Base-by-base conservation (phyloP, 2,888 invertebrate species). In the Rutpela maculata region DNA sequence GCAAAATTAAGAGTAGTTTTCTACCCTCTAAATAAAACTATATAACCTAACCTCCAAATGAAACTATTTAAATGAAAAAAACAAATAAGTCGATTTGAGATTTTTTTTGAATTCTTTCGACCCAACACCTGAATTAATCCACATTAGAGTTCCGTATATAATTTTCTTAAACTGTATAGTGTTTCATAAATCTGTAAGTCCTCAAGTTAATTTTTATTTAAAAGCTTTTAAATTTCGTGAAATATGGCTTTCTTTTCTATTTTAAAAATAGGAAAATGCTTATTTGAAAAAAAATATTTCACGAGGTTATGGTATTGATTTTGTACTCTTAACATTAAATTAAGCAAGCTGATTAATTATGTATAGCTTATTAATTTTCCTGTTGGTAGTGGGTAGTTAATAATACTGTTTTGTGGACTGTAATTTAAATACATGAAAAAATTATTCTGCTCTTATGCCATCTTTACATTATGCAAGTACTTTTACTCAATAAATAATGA, bases 291-390 rank as follows among this genome's bases (percentile, higher is more conserved):
- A 15, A n/a, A n/a, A n/a, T 15, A 12, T 5, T 50, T n/a, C 15
- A 50, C n/a, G 50, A 50, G 50, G 50, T 50, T 50, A n/a, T 50
- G 50, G 50, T n/a, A 50, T n/a, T 6, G n/a, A 50, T 50, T 50
- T 50, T 50, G n/a, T 50, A 6, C 50, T 43, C 15, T 43, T 50
- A 50, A 50, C n/a, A 50, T 50, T 17, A 50, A 43, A 50, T 50
- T 50, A 50, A 50, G 50, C 5, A 50, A 50, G 50, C 15, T 15
- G 7, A 43, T 43, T 43, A 11, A 11, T 38, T 11, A 26, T 43
- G 1, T 43, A 4, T 15, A 12, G 43, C 43, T 50, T 50, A 50
- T 17, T 50, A 50, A 50, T n/a, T n/a, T 50, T n/a, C 50, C 50
- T 50, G 50, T n/a, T 50, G 50, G 50, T 15, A 50, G n/a, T 50